Evolutionary conservation across 1,140 invertebrate species (phyloP).

Genomic region (Plutomurus gul): DNA sequence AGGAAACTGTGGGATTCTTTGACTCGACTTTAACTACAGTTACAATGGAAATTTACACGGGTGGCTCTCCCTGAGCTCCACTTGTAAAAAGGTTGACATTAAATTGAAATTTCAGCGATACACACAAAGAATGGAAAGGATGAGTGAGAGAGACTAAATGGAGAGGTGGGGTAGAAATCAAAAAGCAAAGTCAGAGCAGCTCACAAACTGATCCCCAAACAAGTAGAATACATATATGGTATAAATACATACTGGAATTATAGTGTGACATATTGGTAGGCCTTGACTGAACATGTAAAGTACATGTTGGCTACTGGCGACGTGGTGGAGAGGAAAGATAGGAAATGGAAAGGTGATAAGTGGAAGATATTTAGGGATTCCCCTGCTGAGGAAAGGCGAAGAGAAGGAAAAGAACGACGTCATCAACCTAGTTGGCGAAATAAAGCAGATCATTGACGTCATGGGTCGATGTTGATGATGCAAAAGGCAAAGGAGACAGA

Average conservation of each 20-base stretch:
- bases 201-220: too few species aligned
- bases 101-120: background rate
- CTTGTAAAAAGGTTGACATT: background rate
- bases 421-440: slow-evolving; percentile 40
- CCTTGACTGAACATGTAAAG: too few species aligned
- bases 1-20: too few species aligned
- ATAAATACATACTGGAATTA: background rate
- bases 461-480: slow-evolving; percentile 50
- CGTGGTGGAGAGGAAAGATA: background rate
- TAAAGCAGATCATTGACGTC: slow-evolving; percentile 46
- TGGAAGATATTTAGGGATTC: slow-evolving; percentile 11
- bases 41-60: too few species aligned
- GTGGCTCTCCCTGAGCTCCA: too few species aligned
- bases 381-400: slow-evolving; percentile 12
- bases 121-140: too few species aligned
- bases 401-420: slow-evolving; percentile 36
- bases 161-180: background rate
- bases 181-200: background rate
- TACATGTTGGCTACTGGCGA: background rate
- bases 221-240: background rate
- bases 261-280: background rate
- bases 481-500: slow-evolving; percentile 35
- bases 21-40: too few species aligned
- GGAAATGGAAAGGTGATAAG: background rate
- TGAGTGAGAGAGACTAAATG: background rate